Evolutionary conservation across 1,140 invertebrate genomes (phyloP), one percentile per base, ranked within the genome.

Genomic region (Habropoda laboriosa): DNA sequence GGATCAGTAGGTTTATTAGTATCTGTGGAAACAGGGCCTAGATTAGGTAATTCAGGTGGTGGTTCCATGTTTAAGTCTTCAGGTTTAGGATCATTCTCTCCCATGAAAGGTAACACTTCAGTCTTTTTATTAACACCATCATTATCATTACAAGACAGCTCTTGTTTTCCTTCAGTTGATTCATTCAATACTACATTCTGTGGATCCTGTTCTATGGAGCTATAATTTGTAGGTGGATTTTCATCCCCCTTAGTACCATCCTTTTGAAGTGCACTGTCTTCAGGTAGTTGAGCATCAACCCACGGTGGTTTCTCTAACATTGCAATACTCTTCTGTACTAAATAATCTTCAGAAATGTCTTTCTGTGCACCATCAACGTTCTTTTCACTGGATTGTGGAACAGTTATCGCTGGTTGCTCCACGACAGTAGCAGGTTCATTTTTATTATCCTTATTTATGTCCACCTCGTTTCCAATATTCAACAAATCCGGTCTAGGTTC

Each of bases 41-140:
- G 82, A 81, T 92, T 90, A 13, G 91, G 91, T 40, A 92, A 86
- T 72, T 93, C 92, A 13, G 92, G 91, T 3, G 91, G 91, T 38
- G 91, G 92, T 80, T 93, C 90, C 87, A 92, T 89, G 55, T 93
- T 93, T 12, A 92, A 80, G 73, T 93, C 92, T 63, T 91, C 89
- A 12, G 92, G 91, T 72, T 88, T 91, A 5, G 90, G 89, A 87
- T 93, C 92, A 64, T 92, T 92, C 55, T 90, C 90, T 6, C 89
- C 91, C 90, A 93, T 92, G 40, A 93, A 93, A 0, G 92, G 92
- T 13, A 93, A 75, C 18, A 81, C 88, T 47, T 92, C 90, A 3
- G 85, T 21, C 53, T 90, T 85, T 67, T 87, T 85, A 3, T 47
- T 60, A 45, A 47, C 10, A 24, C 35, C 42, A 40, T 47, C 38